A percentile compares a stretch with the other conserved stretches of the same genome.
These are phyloP conservation scores for Heliconius himera DNA, from an alignment of 1,140 invertebrate genomes.

Conservation along the genomic window DNA sequence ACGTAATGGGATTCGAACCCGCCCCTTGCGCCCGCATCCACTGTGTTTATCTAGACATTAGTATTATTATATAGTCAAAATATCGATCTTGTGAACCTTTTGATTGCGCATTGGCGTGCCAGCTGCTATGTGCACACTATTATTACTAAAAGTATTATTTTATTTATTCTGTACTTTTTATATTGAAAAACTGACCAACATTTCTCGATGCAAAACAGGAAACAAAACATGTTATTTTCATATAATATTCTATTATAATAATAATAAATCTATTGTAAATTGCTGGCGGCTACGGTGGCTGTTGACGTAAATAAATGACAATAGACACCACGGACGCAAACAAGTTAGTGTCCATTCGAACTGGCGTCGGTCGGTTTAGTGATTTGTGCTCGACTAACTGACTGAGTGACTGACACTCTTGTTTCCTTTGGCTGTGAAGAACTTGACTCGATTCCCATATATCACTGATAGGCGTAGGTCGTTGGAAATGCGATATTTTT, in stretches of 20 bases:
- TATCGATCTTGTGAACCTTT: neutral
- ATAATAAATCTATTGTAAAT: neutral
- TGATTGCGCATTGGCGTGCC: neutral
- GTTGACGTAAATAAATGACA: slow-evolving; percentile 16
- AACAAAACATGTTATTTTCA: slow-evolving; percentile 1
- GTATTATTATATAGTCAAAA: too few species aligned
- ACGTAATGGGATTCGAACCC: too few species aligned
- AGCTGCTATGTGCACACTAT: neutral
- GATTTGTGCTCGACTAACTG: neutral
- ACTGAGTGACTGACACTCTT: neutral
- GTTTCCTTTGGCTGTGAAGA: neutral
- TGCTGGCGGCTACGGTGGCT: neutral
- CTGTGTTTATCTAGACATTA: too few species aligned
- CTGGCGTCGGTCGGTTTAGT: neutral
- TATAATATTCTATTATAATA: neutral
- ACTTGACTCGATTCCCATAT: too few species aligned
- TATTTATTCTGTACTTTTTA: neutral
- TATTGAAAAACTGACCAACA: neutral
- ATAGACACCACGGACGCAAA: slow-evolving; percentile 16
- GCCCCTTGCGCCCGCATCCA: too few species aligned
- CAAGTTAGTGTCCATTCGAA: neutral
- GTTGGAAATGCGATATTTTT: too few species aligned
- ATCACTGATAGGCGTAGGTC: too few species aligned
- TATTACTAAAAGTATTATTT: neutral
- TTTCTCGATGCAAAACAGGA: neutral